Base-by-base conservation (phyloP, 2,113 vertebrate genomes). In the Tragelaphus strepsiceros region DNA sequence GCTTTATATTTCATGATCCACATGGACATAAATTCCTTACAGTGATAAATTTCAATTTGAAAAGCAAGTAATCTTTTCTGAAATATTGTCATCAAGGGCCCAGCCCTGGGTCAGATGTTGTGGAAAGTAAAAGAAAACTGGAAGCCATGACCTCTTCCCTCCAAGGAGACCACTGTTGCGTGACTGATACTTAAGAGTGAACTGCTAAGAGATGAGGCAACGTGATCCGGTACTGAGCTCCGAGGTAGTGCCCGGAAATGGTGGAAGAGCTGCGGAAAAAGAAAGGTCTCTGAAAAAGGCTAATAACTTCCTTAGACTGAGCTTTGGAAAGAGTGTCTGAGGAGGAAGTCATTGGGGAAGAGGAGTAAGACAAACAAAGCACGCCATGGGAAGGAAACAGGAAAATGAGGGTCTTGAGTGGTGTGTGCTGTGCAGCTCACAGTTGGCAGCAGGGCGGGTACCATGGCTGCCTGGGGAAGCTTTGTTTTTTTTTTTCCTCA, bases 1-100 rank as follows among this genome's bases (percentile, higher is more conserved):
- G 6, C 11, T 87, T 94, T 88, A 28, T 61, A 84, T 96, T 92
- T 96, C 56, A 56, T 39, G 32, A 86, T 51, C 61, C 6, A 24
- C 16, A 26, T 77, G 22, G 17, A 80, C 43, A 96, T n/a, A 88
- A 96, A 93, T 59, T 77, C 19, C 21, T 12, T 54, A 58, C 13
- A 64, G 88, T 88, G 43, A 90, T 56, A 83, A 77, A 80, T 78
- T 85, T 64, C 13, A 61, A n/a, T 89, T 97, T 59, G 77, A 59
- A 93, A 86, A 96, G 51, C 32, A 91, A 64, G 35, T 88, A 8
- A 78, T 80, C 39, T 93, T 95, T 91, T 80, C 61, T 83, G 91
- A 90, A 91, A 82, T 80, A 6, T 15, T 93, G 10, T 67, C 51
- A 46, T 88, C 86, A 13, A 92, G n/a, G 92, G 51, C 24, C 35